These are phyloP conservation scores for Drosophila insularis DNA, from an alignment of 1,140 invertebrate species.

Conservation along the genomic window DNA sequence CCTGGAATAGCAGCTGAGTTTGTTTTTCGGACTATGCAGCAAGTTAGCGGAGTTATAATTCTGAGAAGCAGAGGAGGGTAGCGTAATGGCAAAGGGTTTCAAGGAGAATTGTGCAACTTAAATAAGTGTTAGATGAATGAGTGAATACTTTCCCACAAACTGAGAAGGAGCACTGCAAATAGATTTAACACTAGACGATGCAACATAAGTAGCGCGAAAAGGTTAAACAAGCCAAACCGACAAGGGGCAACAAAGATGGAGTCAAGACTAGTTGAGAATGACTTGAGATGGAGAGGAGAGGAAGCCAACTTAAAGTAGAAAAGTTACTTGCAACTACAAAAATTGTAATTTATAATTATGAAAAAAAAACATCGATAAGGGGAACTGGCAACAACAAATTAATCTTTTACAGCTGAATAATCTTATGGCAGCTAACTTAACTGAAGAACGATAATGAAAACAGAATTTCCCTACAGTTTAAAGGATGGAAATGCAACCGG, in stretches of 20 bases:
- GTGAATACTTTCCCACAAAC: constrained; percentile 18
- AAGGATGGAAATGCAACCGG: not conserved
- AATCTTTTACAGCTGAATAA: constrained; percentile 3
- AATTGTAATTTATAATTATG: constrained; percentile 8
- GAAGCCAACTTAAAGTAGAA: not conserved
- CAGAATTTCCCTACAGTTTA: not conserved
- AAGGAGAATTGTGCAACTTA: constrained; percentile 16
- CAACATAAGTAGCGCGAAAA: not conserved
- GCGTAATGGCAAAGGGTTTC: not conserved
- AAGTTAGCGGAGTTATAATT: constrained; percentile 31
- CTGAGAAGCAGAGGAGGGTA: too few relatives aligned
- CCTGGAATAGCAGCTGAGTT: constrained; percentile 57
- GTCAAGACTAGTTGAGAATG: not conserved
- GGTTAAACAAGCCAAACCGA: not conserved
- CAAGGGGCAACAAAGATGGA: not conserved
- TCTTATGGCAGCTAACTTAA: not conserved
- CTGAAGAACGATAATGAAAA: not conserved
- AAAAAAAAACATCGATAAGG: not conserved
- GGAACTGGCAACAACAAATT: not conserved
- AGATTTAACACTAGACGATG: constrained; percentile 20
- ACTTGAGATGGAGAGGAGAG: not conserved
- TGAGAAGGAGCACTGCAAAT: constrained; percentile 32
- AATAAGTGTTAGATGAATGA: constrained; percentile 45
- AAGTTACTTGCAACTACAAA: not conserved
- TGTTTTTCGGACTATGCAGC: constrained; percentile 45